Percentiles rank a stretch among this genome's conserved stretches.
These are phyloP conservation scores for Neoscelio sp. DNA, from an alignment of 2,888 invertebrate species.

Conservation along the genomic window DNA sequence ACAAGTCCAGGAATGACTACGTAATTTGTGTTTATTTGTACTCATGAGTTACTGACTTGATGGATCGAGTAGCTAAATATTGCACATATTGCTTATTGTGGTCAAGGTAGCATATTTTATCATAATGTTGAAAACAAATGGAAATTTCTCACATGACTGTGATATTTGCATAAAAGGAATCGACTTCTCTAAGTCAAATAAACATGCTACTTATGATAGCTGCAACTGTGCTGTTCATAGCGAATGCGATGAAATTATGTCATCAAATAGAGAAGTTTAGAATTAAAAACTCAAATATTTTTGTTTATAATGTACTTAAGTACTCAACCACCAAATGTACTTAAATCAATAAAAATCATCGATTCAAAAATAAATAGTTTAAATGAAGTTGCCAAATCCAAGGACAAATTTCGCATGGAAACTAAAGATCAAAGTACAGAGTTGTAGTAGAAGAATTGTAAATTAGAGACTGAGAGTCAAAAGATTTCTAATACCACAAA, in stretches of 20 bases:
- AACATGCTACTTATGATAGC: background rate
- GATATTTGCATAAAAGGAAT: background rate
- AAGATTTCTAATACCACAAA: background rate
- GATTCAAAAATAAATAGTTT: background rate
- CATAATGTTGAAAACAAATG: too few relatives aligned
- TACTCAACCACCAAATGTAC: background rate
- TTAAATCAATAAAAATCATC: background rate
- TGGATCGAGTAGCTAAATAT: too few relatives aligned
- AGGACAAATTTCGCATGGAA: background rate
- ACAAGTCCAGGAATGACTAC: too few relatives aligned
- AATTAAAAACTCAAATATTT: slow-evolving; percentile 5
- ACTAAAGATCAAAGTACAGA: background rate
- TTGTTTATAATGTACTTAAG: background rate
- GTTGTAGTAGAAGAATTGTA: background rate
- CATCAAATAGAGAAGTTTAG: background rate
- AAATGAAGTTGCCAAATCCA: background rate
- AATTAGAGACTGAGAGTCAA: background rate
- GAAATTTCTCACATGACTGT: too few relatives aligned
- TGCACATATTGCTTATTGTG: too few relatives aligned
- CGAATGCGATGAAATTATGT: background rate
- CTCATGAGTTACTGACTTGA: too few relatives aligned
- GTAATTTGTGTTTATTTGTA: too few relatives aligned
- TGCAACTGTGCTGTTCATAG: background rate
- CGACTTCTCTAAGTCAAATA: background rate
- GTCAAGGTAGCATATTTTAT: too few relatives aligned